Conservation (phyloP, 2,113 vertebrate species). For the Dasyprocta punctata region DNA sequence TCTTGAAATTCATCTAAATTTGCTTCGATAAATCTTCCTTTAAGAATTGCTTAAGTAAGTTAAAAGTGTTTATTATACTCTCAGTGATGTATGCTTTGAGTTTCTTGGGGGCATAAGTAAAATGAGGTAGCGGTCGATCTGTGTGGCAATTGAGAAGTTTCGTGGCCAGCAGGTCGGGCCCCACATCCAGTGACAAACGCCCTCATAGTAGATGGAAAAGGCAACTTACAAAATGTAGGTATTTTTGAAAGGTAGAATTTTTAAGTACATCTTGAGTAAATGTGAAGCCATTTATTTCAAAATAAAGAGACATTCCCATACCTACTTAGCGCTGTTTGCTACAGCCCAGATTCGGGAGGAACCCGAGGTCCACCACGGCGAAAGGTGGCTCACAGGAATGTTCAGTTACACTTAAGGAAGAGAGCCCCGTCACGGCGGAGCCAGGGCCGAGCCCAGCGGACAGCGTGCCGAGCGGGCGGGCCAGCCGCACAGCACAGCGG, state of each 20-base stretch:
- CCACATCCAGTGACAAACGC: too few species aligned
- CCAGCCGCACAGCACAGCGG: too few species aligned
- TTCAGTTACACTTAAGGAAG: neutral
- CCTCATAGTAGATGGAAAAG: neutral
- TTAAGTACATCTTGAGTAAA: neutral
- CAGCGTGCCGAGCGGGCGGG: neutral
- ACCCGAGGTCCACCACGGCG: neutral
- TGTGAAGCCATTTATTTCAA: neutral
- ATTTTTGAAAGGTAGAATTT: neutral
- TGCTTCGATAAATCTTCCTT: neutral
- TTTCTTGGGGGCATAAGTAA: slow-evolving; percentile 68
- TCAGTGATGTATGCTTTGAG: slow-evolving; percentile 45
- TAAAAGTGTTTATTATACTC: slow-evolving; percentile 64
- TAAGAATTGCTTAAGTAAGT: slow-evolving; percentile 43
- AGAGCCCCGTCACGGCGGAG: neutral
- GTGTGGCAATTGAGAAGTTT: neutral
- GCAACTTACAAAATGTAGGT: neutral
- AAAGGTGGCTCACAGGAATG: neutral
- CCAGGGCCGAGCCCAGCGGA: neutral
- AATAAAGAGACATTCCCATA: neutral
- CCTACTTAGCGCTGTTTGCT: neutral
- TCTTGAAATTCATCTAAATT: neutral
- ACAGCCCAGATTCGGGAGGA: neutral
- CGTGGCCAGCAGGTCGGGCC: neutral
- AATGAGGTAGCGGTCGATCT: slow-evolving; percentile 57